Base-by-base conservation (phyloP, 1,140 invertebrate species). In the Latrodectus geometricus region DNA sequence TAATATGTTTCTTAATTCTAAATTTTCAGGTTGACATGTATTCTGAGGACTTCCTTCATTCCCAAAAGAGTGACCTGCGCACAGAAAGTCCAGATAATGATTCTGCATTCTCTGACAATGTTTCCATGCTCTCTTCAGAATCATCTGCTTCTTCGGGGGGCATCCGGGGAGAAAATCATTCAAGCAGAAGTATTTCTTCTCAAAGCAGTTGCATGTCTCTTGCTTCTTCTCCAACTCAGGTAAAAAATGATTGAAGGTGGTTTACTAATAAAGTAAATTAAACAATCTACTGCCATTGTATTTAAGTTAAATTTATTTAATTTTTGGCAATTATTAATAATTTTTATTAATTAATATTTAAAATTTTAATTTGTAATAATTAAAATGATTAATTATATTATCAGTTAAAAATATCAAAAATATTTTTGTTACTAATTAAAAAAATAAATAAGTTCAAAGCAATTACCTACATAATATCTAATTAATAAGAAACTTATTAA, bases 31-130 rank as follows among this genome's bases (percentile, higher is more conserved):
- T 75, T 66, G 83, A 73, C 50, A 86, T 73, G 87, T 77, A 88
- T 61, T 76, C 54, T 2, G 87, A 88, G 12, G 88, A 88, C 17
- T 66, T 70, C 14, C 50, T 89, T 0, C 76, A 74, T 83, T 68
- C 77, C 4, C 89, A 91, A 50, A 87, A 79, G 56, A 35, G 52
- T 15, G 82, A 81, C 2, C 14, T 72, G 61, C 93, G 96, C 80
- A 97, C 96, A 0, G 96, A 97, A 89, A 97, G 96, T 87, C 97
- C 97, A 0, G 97, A 99, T 91, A 98, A 98, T 91, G 98, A 99
- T 92, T 99, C 97, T 23, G 98, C 97, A 9, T 99, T 98, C 91
- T 98, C 97, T 88, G 98, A 99, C 91, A 98, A 96, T 84, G 96
- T 98, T 20, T 97, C 96, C 11, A 94, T 97, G 92, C 91, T 97